Evolutionary conservation across 2,888 invertebrate genomes (phyloP), one percentile per base, ranked within the genome.

Genomic region (Euclidia mi): DNA sequence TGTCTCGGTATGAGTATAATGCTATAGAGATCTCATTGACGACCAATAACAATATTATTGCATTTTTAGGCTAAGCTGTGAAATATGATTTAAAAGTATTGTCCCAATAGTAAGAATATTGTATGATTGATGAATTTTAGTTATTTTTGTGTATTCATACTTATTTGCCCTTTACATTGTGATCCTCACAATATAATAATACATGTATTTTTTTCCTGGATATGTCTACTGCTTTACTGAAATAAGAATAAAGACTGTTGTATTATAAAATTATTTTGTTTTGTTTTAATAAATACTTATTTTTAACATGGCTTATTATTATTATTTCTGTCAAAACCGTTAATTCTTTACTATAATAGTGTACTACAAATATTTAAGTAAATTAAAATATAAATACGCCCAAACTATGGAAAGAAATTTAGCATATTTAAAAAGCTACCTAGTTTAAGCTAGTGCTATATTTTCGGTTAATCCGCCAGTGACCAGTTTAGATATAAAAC

Each of bases 211-310:
- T 85, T 78, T 80, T 84, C 82, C 78, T 77, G 78, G 84, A 87
- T 84, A 85, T 87, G 84, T 90, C 90, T 85, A 89, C 89, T 89
- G 88, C 89, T 92, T 92, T 92, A 92, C 90, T 83, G 89, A 87
- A 90, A 90, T 94, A 94, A 93, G 90, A 94, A 92, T 93, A 93
- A 94, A 94, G 94, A 94, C 94, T 94, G 94, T 94, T 93, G 94
- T 94, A 94, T 87, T 91, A 92, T 92, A 92, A 87, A 88, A 85
- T 83, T 85, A 81, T 83, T 87, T 90, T 85, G 87, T 89, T 90
- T 77, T 85, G 84, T 89, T 83, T 86, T 82, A 90, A 87, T 90
- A 90, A 90, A 89, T 87, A 88, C 80, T 87, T 88, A 87, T 82
- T 86, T 88, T 82, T 85, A 87, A 84, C 86, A 86, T 81, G 82